A percentile compares a stretch with the other conserved stretches of the same genome.
These are phyloP conservation scores for Eumacrocentrus americanus DNA, from an alignment of 2,888 invertebrate species.

Conservation along the genomic window DNA sequence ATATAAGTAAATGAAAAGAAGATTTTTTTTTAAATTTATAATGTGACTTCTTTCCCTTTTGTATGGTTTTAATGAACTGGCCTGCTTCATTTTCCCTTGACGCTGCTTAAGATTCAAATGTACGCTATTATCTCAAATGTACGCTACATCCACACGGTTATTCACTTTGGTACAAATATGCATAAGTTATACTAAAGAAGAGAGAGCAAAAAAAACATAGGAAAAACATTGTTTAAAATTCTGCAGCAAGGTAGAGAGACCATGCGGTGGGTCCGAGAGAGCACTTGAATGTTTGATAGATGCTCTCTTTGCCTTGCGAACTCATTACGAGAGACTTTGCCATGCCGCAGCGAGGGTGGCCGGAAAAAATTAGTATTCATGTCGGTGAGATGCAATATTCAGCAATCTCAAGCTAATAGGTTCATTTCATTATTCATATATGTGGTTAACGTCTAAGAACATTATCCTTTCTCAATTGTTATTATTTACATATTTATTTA, in stretches of 20 bases:
- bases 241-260: neutral
- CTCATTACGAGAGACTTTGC: neutral
- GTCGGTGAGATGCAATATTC: constrained; percentile 3
- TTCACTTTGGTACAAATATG: neutral
- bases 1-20: no score
- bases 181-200: neutral
- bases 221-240: neutral
- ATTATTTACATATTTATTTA: no score
- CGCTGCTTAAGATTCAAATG: neutral
- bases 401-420: neutral
- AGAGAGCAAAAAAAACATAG: neutral
- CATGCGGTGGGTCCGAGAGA: neutral
- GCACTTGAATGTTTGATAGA: neutral
- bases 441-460: neutral
- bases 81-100: no score
- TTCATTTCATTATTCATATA: neutral
- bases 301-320: neutral
- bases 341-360: neutral
- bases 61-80: neutral
- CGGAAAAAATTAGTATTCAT: constrained; percentile 11
- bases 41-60: no score
- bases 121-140: neutral
- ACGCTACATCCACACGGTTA: neutral
- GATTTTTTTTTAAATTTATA: no score
- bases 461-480: neutral